Evolutionary conservation across 2,888 invertebrate genomes (phyloP), one percentile per base, ranked within the genome.

Genomic region (Sympetrum striolatum): DNA sequence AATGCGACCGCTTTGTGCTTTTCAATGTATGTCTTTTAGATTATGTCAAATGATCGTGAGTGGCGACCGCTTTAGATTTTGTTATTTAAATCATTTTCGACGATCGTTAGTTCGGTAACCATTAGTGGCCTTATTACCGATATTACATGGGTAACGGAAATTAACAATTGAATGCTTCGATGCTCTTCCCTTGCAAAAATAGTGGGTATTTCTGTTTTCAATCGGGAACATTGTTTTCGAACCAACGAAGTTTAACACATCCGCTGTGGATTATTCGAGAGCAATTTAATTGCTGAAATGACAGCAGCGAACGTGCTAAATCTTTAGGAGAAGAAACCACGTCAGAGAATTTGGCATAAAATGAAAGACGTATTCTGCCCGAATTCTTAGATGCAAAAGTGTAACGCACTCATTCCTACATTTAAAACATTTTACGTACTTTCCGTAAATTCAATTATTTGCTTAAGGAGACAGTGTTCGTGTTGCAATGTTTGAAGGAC

Each of bases 91-190:
- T 25, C 31, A 73, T 10, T 73, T 73, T 31, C 73, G 31, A 73
- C 14, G 73, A 31, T 31, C 31, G 73, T 73, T 31, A 73, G 73
- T 14, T 60, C 22, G 86, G n/a, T 35, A 64, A 86, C 86, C 86
- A 60, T 64, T 64, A n/a, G 86, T 86, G 86, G 86, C 86, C 86
- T 86, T 86, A 31, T 31, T n/a, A 73, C 31, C 73, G 22, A 73
- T 31, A 18, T 18, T 31, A 64, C n/a, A 64, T 60, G 37, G 82
- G 58, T 82, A 58, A 35, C 39, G 1, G 2, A 4, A 14, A 73
- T 14, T 14, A 31, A 14, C 6, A 12, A 31, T 73, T 31, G 73
- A 73, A 73, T 31, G 8, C 31, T 73, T 31, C 31, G 73, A 73
- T 31, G 15, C 22, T 22, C 73, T 31, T 73, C 73, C 31, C n/a